Conservation (phyloP, 2,888 invertebrate genomes). For the Parnassius orleans region DNA sequence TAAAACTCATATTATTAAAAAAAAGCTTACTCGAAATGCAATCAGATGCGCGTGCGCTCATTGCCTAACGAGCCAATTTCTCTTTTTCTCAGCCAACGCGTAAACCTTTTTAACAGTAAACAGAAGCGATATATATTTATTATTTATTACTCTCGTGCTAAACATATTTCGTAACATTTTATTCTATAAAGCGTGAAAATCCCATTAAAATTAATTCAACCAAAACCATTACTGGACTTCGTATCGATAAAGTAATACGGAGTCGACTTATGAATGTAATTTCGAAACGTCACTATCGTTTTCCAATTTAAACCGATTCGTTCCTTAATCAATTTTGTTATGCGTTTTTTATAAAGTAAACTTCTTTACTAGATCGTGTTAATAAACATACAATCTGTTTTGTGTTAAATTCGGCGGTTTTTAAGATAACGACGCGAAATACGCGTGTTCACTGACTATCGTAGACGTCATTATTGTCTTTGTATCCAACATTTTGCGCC, state of each 20-base stretch:
- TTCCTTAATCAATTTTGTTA: conserved; percentile 80
- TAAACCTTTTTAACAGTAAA: conserved; percentile 39
- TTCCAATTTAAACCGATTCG: conserved; percentile 81
- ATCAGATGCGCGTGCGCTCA: conserved; percentile 65
- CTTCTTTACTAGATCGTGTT: conserved; percentile 63
- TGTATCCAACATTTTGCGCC: conserved; percentile 56
- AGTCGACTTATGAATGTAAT: conserved; percentile 79
- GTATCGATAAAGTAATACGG: conserved; percentile 79
- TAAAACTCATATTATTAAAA: neutral
- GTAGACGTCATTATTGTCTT: conserved; percentile 51
- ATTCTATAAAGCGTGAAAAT: conserved; percentile 78
- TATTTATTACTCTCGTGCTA: conserved; percentile 69
- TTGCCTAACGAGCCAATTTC: conserved; percentile 38
- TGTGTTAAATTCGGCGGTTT: conserved; percentile 56
- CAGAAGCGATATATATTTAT: conserved; percentile 44
- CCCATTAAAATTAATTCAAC: conserved; percentile 80
- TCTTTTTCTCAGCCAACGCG: conserved; percentile 41
- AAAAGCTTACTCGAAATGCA: conserved; percentile 34
- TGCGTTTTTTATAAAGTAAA: conserved; percentile 69
- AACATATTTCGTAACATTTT: conserved; percentile 77
- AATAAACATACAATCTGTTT: conserved; percentile 62
- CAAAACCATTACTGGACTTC: conserved; percentile 76
- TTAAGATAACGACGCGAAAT: conserved; percentile 34
- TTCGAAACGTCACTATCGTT: conserved; percentile 80
- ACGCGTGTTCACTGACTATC: conserved; percentile 22